Conservation (phyloP, 2,888 invertebrate species). For the Temnothorax ravouxi region DNA sequence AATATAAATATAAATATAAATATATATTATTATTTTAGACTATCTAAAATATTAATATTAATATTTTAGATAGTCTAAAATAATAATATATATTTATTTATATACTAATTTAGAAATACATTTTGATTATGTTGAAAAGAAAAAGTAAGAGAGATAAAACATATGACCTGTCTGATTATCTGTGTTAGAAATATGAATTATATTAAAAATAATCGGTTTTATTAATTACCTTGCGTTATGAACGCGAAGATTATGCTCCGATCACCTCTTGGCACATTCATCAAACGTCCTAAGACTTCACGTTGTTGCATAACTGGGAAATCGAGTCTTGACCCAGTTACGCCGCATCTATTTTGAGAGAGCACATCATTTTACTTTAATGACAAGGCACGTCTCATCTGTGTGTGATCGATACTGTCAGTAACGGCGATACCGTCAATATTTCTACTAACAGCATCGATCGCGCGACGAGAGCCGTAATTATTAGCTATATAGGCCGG, state of each 20-base stretch:
- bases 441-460: slow-evolving; percentile 27
- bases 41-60: no score
- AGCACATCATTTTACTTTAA: slow-evolving; percentile 26
- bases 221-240: neutral
- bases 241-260: neutral
- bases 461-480: neutral
- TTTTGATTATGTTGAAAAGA: neutral
- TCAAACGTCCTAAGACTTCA: slow-evolving; percentile 31
- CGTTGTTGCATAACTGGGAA: slow-evolving; percentile 9
- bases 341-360: slow-evolving; percentile 2
- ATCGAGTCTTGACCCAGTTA: slow-evolving; percentile 34
- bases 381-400: slow-evolving; percentile 11
- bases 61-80: neutral
- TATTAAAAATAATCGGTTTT: neutral
- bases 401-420: slow-evolving; percentile 28
- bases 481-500: slow-evolving; percentile 18
- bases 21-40: no score
- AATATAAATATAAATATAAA: no score
- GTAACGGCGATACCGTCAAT: slow-evolving; percentile 21
- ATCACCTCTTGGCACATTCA: slow-evolving; percentile 8
- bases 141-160: neutral
- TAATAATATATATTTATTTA: neutral
- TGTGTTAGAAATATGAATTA: neutral
- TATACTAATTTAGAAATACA: neutral
- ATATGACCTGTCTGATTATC: neutral